A percentile compares a stretch with the other conserved stretches of the same genome.
Evolutionary conservation across 1,140 invertebrate species (phyloP).

Genomic region (Metaphire vulgaris): DNA sequence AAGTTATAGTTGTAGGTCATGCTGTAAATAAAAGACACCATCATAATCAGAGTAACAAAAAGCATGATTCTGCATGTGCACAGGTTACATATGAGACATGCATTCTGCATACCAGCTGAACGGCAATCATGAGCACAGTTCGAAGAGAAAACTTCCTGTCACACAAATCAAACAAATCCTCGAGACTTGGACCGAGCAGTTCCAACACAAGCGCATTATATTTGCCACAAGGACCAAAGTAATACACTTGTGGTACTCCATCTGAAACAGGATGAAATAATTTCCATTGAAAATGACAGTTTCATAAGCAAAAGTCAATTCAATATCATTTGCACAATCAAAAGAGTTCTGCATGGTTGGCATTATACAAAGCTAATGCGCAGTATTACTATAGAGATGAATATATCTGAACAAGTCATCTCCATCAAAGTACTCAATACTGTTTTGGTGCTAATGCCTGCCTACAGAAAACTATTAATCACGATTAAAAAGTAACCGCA

Average conservation of each 20-base stretch:
- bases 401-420: too few relatives aligned
- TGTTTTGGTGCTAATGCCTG: too few relatives aligned
- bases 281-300: too few relatives aligned
- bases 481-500: too few relatives aligned
- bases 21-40: background rate
- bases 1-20: too few relatives aligned
- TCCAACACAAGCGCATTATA: conserved; percentile 99
- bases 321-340: too few relatives aligned
- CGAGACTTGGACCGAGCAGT: conserved; percentile 93
- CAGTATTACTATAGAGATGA: too few relatives aligned
- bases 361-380: too few relatives aligned
- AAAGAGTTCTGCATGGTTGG: too few relatives aligned
- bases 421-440: too few relatives aligned
- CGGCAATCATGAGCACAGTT: conserved; percentile 96
- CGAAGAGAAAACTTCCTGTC: conserved; percentile 96
- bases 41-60: background rate
- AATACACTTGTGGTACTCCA: conserved; percentile 97
- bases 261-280: conserved; percentile 71
- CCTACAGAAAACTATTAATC: too few relatives aligned
- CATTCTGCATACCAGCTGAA: conserved; percentile 80
- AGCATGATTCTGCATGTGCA: background rate
- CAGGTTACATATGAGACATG: background rate
- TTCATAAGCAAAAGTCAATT: too few relatives aligned
- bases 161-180: conserved; percentile 99
- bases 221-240: conserved; percentile 98